Evolutionary conservation across 1,140 invertebrate species (phyloP).

Genomic region (Xylocopa sonorina): DNA sequence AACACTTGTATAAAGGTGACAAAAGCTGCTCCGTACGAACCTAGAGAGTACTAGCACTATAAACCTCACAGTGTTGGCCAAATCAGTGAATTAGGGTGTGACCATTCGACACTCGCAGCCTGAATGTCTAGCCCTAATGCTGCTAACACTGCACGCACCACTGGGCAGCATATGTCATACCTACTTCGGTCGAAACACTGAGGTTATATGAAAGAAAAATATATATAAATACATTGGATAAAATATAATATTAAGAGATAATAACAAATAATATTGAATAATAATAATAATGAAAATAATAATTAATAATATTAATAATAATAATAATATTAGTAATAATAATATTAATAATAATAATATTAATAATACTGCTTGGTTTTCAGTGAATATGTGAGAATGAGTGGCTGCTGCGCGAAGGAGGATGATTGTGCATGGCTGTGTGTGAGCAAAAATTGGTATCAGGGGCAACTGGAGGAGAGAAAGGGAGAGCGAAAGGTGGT

Average conservation of each 20-base stretch:
- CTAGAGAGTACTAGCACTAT: constrained; percentile 72
- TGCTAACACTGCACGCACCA: constrained; percentile 68
- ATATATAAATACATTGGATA: constrained; percentile 73
- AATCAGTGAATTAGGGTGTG: constrained; percentile 56
- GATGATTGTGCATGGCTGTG: no score
- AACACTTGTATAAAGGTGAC: constrained; percentile 8
- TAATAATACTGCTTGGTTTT: constrained; percentile 83
- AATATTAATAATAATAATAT: constrained; percentile 79
- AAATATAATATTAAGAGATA: constrained; percentile 80
- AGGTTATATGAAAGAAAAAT: constrained; percentile 74
- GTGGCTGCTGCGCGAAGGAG: no score
- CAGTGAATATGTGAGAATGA: constrained; percentile 70
- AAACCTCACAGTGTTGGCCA: constrained; percentile 63
- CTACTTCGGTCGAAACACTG: constrained; percentile 73
- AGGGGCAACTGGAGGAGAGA: no score
- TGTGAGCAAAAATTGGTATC: no score
- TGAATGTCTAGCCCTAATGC: constrained; percentile 38
- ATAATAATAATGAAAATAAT: constrained; percentile 72
- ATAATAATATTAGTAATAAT: constrained; percentile 69
- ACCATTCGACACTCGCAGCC: not conserved
- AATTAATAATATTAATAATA: constrained; percentile 76
- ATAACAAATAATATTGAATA: constrained; percentile 79
- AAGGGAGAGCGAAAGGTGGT: constrained; percentile 43
- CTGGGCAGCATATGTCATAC: constrained; percentile 75
- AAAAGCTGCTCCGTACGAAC: constrained; percentile 23